These are phyloP conservation scores for Pseudobourletiella spinata DNA, from an alignment of 1,140 invertebrate species.

Conservation along the genomic window DNA sequence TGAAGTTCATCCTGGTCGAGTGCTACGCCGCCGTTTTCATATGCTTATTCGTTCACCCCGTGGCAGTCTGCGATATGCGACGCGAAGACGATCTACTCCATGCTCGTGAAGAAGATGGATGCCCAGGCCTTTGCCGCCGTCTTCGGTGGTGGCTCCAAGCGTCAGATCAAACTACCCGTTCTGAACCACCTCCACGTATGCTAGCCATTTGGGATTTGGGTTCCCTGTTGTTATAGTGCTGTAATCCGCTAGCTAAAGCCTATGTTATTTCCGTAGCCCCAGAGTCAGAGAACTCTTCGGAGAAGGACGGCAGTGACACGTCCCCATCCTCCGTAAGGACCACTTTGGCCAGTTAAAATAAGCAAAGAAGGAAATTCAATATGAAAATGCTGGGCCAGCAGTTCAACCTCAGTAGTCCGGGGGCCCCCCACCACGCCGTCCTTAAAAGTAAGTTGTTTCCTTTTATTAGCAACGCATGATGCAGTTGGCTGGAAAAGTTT, in stretches of 20 bases:
- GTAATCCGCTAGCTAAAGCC: too few species aligned
- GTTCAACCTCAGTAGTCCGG: constrained; percentile 49
- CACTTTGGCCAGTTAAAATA: constrained; percentile 33
- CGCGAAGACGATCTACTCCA: constrained; percentile 78
- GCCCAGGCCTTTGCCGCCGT: constrained; percentile 72
- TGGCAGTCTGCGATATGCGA: constrained; percentile 94
- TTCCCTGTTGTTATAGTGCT: too few species aligned
- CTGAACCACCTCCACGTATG: constrained; percentile 28
- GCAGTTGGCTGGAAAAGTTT: too few species aligned
- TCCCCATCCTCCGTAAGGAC: constrained; percentile 35
- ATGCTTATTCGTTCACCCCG: constrained; percentile 81
- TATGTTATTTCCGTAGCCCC: too few species aligned
- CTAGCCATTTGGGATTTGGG: too few species aligned
- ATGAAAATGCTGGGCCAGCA: constrained; percentile 79
- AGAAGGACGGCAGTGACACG: constrained; percentile 31
- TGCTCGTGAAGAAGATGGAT: constrained; percentile 75
- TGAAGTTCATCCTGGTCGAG: constrained; percentile 86
- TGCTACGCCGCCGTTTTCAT: constrained; percentile 86
- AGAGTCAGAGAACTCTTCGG: constrained; percentile 26
- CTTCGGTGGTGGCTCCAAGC: constrained; percentile 91
- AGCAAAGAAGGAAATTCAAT: constrained; percentile 66
- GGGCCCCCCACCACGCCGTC: constrained; percentile 28
- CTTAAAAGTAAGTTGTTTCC: constrained; percentile 15
- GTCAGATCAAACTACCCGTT: constrained; percentile 66
- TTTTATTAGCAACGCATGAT: too few species aligned